A percentile compares a stretch with the other conserved stretches of the same genome.
Evolutionary conservation across 2,797 vertebrate genomes (phyloP).

Genomic region (Taenioides sp.): DNA sequence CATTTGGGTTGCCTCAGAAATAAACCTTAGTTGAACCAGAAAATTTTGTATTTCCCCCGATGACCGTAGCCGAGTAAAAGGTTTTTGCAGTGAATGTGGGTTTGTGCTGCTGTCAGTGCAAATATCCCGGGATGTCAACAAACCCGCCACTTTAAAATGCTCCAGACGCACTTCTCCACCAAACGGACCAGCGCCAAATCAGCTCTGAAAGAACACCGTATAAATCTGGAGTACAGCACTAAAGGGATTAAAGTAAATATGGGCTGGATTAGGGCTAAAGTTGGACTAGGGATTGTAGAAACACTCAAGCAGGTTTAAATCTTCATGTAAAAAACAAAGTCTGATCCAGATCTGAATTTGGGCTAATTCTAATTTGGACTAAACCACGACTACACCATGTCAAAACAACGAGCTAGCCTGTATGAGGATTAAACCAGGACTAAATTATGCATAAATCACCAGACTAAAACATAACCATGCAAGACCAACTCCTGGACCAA

Average conservation of each 20-base stretch:
- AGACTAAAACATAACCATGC: neutral
- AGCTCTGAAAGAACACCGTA: neutral
- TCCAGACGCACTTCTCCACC: conserved; percentile 8
- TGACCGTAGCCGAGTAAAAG: neutral
- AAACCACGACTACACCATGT: neutral
- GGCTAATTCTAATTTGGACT: neutral
- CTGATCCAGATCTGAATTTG: neutral
- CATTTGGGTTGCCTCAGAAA: neutral
- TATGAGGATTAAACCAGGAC: neutral
- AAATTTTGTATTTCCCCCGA: conserved; percentile 9
- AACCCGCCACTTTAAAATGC: conserved; percentile 24
- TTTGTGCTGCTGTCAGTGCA: conserved; percentile 3
- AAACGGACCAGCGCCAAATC: conserved; percentile 16
- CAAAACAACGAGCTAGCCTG: neutral
- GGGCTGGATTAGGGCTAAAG: neutral
- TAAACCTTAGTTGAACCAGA: conserved; percentile 3
- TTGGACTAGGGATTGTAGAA: too few species aligned
- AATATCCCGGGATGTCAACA: conserved; percentile 12
- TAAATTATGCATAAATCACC: neutral
- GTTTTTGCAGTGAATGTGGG: conserved; percentile 4
- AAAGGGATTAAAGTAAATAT: neutral
- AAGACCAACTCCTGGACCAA: neutral
- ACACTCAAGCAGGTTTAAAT: neutral
- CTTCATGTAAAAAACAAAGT: neutral
- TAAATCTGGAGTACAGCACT: neutral